These are phyloP conservation scores for Macrobrachium rosenbergii DNA, from an alignment of 1,140 invertebrate species.

Conservation along the genomic window DNA sequence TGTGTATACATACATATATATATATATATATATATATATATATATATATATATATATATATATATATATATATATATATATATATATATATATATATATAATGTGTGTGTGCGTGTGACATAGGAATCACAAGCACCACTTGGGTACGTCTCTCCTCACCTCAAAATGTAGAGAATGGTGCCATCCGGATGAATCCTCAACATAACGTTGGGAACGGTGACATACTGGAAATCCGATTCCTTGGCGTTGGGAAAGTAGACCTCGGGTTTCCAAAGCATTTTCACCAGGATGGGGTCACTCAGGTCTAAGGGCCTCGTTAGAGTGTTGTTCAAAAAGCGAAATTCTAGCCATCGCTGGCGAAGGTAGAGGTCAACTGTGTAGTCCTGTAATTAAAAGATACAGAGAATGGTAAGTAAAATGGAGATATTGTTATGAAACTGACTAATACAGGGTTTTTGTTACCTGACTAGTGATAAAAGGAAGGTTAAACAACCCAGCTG, in stretches of 20 bases:
- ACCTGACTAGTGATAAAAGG: too few species aligned
- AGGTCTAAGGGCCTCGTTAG: constrained; percentile 74
- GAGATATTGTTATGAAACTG: too few species aligned
- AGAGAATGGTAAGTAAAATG: not conserved
- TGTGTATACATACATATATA: not conserved
- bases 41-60: not conserved
- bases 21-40: not conserved
- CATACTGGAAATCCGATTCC: constrained; percentile 17
- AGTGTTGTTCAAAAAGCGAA: constrained; percentile 72
- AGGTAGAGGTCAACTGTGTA: constrained; percentile 77
- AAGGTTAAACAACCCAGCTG: too few species aligned
- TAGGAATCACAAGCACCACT: not conserved
- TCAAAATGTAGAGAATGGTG: constrained; percentile 77
- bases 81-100: not conserved
- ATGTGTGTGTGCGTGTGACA: not conserved
- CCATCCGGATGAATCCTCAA: constrained; percentile 77
- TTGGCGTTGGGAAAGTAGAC: constrained; percentile 79
- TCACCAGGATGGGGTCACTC: constrained; percentile 75
- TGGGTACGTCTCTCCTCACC: constrained; percentile 68
- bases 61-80: not conserved
- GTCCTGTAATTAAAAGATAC: constrained; percentile 70
- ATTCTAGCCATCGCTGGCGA: constrained; percentile 75
- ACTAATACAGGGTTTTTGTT: too few species aligned
- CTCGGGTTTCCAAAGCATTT: constrained; percentile 79
- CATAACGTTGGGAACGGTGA: constrained; percentile 73